These are phyloP conservation scores for Agriopis aurantiaria DNA, from an alignment of 2,888 invertebrate species.

Conservation along the genomic window DNA sequence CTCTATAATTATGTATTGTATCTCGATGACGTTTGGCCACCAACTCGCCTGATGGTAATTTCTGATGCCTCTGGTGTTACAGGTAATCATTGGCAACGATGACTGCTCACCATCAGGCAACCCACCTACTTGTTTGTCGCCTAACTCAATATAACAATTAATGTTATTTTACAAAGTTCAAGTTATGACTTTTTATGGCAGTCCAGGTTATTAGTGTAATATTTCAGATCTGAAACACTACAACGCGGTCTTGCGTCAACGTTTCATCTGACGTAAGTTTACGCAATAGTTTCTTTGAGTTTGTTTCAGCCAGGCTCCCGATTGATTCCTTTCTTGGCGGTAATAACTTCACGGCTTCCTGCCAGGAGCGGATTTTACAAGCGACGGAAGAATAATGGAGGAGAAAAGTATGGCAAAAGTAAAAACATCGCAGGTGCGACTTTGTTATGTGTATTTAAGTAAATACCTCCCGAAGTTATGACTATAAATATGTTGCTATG, in stretches of 20 bases:
- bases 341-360: constrained; percentile 63
- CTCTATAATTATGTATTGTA: too few relatives aligned
- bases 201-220: not conserved
- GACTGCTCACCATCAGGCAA: too few relatives aligned
- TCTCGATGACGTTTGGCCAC: too few relatives aligned
- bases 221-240: not conserved
- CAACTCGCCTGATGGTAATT: too few relatives aligned
- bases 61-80: too few relatives aligned
- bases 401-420: not conserved
- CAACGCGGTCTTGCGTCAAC: not conserved
- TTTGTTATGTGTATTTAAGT: not conserved
- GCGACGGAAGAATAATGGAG: not conserved
- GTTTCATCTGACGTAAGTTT: constrained; percentile 3
- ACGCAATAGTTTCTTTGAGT: constrained; percentile 25
- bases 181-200: not conserved
- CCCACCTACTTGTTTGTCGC: too few relatives aligned
- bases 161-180: too few relatives aligned
- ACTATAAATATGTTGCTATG: too few relatives aligned
- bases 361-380: constrained; percentile 21
- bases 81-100: too few relatives aligned
- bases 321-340: constrained; percentile 60
- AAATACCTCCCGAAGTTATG: not conserved
- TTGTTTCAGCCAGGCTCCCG: constrained; percentile 44
- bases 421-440: not conserved
- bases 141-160: too few relatives aligned